Evolutionary conservation across 2,113 vertebrate species (phyloP).

Genomic region (Entelurus aequoreus): DNA sequence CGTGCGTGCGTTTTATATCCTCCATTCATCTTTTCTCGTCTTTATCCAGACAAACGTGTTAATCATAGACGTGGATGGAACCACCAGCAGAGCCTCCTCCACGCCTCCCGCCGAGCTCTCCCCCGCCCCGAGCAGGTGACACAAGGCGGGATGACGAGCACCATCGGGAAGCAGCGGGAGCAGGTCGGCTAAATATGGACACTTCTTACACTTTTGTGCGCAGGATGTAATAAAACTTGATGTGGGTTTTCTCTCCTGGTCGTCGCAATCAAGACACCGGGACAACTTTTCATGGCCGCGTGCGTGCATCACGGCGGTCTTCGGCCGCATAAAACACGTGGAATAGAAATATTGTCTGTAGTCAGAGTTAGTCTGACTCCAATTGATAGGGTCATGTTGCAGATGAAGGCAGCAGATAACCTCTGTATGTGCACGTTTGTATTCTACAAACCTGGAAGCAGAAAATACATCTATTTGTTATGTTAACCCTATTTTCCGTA

Average conservation of each 20-base stretch:
- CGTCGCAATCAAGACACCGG: too few species aligned
- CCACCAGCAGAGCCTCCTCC: conserved; percentile 40
- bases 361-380: conserved; percentile 53
- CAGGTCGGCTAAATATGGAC: conserved; percentile 44
- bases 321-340: too few species aligned
- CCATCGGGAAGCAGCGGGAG: conserved; percentile 47
- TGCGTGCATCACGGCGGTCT: too few species aligned
- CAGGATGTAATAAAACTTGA: conserved; percentile 21
- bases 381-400: conserved; percentile 54
- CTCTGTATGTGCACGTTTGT: conserved; percentile 35
- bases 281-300: too few species aligned
- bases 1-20: not conserved
- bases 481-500: too few species aligned
- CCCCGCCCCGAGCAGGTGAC: conserved; percentile 55
- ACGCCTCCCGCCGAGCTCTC: conserved; percentile 51
- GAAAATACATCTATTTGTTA: not conserved
- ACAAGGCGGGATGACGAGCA: conserved; percentile 47
- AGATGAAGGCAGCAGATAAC: conserved; percentile 51
- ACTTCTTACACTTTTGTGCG: conserved; percentile 36
- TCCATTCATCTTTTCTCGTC: conserved; percentile 16
- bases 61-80: conserved; percentile 58
- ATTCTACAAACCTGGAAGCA: conserved; percentile 23
- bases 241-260: not conserved
- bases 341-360: conserved; percentile 28
- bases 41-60: conserved; percentile 50